These are phyloP conservation scores for Leptinotarsa tumamoca DNA, from an alignment of 2,888 invertebrate species.

Conservation along the genomic window DNA sequence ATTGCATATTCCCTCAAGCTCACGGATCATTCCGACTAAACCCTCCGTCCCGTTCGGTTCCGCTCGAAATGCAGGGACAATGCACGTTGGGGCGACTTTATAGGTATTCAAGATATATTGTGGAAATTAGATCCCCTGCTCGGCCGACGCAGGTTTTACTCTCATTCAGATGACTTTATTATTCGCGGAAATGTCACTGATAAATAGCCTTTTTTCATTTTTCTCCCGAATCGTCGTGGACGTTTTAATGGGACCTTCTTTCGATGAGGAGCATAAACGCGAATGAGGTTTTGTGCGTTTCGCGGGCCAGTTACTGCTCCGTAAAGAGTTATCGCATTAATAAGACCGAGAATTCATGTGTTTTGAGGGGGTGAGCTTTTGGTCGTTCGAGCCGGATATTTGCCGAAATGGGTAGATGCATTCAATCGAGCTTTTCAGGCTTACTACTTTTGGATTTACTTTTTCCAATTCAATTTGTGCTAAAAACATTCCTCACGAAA, in stretches of 20 bases:
- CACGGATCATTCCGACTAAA: conserved; percentile 29
- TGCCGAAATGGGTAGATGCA: background rate
- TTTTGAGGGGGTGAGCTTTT: background rate
- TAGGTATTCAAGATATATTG: conserved; percentile 61
- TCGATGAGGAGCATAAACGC: background rate
- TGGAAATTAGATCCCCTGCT: conserved; percentile 53
- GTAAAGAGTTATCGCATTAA: background rate
- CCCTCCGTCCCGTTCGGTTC: conserved; percentile 40
- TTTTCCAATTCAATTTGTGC: too few species aligned
- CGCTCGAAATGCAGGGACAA: conserved; percentile 52
- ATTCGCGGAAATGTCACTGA: conserved; percentile 46
- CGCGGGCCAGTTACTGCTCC: background rate
- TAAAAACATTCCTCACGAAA: too few species aligned
- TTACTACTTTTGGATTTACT: too few species aligned
- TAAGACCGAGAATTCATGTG: background rate
- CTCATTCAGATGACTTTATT: conserved; percentile 58
- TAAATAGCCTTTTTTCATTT: conserved; percentile 6
- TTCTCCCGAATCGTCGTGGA: background rate
- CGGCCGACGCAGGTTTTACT: conserved; percentile 53
- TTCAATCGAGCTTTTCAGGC: too few species aligned
- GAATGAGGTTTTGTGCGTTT: conserved; percentile 6
- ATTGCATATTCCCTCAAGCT: conserved; percentile 6
- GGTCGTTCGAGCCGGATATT: background rate
- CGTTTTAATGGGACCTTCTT: conserved; percentile 10
- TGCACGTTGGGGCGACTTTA: conserved; percentile 54